A percentile compares a stretch with the other conserved stretches of the same genome.
These are phyloP conservation scores for Macroglossus sobrinus DNA, from an alignment of 2,113 vertebrate species.

Conservation along the genomic window DNA sequence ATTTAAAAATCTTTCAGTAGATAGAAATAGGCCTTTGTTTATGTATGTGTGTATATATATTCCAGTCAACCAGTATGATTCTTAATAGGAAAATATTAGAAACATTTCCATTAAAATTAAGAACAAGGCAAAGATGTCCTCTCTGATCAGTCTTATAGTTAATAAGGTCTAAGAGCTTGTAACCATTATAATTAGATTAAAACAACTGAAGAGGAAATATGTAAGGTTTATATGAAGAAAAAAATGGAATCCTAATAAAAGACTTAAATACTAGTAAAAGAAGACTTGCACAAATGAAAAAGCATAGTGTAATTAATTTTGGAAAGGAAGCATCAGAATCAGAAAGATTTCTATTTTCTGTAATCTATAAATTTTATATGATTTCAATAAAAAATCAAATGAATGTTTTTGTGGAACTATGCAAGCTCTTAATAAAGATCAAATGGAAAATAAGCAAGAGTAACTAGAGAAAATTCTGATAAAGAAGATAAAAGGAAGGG, in stretches of 20 bases:
- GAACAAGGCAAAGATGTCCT: not conserved
- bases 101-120: constrained; percentile 17
- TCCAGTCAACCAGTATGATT: not conserved
- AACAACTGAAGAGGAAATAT: not conserved
- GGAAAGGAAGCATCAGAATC: constrained; percentile 12
- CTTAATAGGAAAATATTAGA: constrained; percentile 4
- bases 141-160: not conserved
- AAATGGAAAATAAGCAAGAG: not conserved
- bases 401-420: not conserved
- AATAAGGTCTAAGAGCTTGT: constrained; percentile 7
- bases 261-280: not conserved
- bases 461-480: not conserved
- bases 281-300: constrained; percentile 8
- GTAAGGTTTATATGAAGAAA: constrained; percentile 7
- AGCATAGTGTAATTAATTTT: not conserved
- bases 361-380: not conserved
- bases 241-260: not conserved
- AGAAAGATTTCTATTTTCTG: not conserved
- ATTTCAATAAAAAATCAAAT: constrained; percentile 13
- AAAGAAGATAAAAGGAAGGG: not conserved
- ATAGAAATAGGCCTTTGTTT: not conserved
- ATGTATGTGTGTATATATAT: not conserved
- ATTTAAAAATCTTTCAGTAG: not conserved
- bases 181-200: not conserved
- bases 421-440: not conserved